These are phyloP conservation scores for Capitulum mitella DNA, from an alignment of 2,888 invertebrate genomes.

Conservation along the genomic window DNA sequence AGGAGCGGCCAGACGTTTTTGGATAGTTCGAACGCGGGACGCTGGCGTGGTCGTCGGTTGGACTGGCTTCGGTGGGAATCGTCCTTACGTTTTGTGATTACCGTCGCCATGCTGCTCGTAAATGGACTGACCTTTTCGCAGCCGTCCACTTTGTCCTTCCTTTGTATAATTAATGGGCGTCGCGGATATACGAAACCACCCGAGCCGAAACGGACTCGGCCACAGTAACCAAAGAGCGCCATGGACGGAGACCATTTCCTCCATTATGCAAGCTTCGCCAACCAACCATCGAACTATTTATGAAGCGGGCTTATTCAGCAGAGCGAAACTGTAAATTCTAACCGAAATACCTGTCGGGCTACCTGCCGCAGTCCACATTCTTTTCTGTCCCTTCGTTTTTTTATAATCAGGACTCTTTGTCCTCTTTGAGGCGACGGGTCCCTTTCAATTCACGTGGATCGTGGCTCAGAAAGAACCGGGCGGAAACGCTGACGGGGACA, in stretches of 20 bases:
- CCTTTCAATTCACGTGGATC: neutral
- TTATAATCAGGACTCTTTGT: conserved; percentile 10
- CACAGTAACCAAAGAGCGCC: neutral
- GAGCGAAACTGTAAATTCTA: neutral
- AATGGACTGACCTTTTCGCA: neutral
- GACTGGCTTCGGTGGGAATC: too few relatives aligned
- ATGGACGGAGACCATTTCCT: too few relatives aligned
- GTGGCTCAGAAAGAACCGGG: neutral
- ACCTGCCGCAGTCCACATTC: neutral
- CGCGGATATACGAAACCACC: too few relatives aligned
- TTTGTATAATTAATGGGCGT: neutral
- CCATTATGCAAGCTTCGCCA: neutral
- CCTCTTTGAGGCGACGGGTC: neutral
- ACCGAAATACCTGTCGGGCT: conserved; percentile 11
- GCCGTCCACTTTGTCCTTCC: neutral
- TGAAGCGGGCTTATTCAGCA: neutral
- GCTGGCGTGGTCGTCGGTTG: too few relatives aligned
- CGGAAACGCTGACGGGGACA: neutral
- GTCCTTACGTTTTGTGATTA: too few relatives aligned
- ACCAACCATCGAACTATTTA: neutral
- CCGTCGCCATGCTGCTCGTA: too few relatives aligned
- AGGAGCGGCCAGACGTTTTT: neutral
- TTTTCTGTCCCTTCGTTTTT: neutral
- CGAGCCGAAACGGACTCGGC: too few relatives aligned
- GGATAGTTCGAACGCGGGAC: too few relatives aligned